These are phyloP conservation scores for Mustela nigripes DNA, from an alignment of 2,113 vertebrate species.

Conservation along the genomic window DNA sequence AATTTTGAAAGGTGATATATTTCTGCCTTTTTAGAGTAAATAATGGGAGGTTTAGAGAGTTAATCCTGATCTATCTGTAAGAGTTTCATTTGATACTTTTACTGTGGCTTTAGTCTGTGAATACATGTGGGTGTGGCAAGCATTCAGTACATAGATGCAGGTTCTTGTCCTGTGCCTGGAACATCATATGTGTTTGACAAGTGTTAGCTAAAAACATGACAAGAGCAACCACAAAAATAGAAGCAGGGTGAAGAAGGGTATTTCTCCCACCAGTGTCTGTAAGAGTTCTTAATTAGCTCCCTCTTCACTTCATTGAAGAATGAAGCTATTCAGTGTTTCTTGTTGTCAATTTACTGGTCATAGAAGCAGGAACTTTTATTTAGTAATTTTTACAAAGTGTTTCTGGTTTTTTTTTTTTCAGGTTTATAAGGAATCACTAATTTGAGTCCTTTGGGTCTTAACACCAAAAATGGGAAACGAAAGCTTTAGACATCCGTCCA, in stretches of 20 bases:
- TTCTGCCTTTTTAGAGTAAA: background rate
- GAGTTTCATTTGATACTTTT: slow-evolving; percentile 5
- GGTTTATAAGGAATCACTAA: slow-evolving; percentile 34
- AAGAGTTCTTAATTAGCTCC: background rate
- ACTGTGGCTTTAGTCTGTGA: background rate
- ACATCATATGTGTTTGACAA: background rate
- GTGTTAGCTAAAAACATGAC: background rate
- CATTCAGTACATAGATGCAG: background rate
- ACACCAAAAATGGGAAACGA: slow-evolving; percentile 28
- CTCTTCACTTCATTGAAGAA: background rate
- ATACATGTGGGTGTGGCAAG: background rate
- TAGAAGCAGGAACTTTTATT: background rate
- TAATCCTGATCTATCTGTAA: background rate
- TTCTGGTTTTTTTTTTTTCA: background rate
- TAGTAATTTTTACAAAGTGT: background rate
- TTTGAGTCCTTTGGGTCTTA: background rate
- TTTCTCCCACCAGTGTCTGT: background rate
- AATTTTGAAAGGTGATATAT: background rate
- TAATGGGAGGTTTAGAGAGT: background rate
- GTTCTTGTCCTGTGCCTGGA: background rate
- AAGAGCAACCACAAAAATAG: background rate
- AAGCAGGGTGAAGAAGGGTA: background rate
- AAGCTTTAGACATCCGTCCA: slow-evolving; percentile 37
- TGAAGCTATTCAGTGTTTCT: background rate
- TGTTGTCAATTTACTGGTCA: background rate